A percentile compares a stretch with the other conserved stretches of the same genome.
These are phyloP conservation scores for Chalcis sispes DNA, from an alignment of 2,888 invertebrate genomes.

Conservation along the genomic window DNA sequence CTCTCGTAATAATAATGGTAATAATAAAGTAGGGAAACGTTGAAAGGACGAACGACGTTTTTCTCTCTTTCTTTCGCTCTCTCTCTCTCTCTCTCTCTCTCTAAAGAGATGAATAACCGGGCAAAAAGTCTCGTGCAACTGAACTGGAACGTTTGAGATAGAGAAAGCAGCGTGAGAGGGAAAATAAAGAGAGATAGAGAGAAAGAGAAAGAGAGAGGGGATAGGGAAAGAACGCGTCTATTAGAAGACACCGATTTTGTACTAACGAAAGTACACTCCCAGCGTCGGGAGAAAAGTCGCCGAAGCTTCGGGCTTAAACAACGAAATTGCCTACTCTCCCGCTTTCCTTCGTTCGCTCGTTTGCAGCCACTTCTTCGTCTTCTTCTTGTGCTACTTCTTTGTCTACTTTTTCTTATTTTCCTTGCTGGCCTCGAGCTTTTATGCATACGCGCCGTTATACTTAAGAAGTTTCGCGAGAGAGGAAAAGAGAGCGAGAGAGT, in stretches of 20 bases:
- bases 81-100: no score
- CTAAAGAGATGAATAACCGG: slow-evolving; percentile 34
- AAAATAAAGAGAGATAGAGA: no score
- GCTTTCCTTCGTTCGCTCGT: neutral
- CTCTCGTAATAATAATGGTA: slow-evolving; percentile 4
- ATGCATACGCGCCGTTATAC: slow-evolving; percentile 15
- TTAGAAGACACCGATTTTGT: neutral
- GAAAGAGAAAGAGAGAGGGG: no score
- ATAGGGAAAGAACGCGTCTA: slow-evolving; percentile 14
- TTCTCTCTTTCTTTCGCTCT: no score
- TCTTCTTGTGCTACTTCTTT: no score
- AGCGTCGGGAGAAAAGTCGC: no score
- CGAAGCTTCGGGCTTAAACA: neutral
- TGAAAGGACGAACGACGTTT: slow-evolving; percentile 14
- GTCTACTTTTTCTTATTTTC: no score
- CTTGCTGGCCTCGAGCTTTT: slow-evolving; percentile 18
- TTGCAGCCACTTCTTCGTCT: neutral
- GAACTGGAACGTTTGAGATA: slow-evolving; percentile 47
- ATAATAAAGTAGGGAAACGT: slow-evolving; percentile 39
- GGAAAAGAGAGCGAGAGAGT: neutral
- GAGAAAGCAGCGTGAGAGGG: no score
- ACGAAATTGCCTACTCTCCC: no score
- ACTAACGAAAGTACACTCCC: no score
- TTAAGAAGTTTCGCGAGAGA: slow-evolving; percentile 34
- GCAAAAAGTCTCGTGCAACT: slow-evolving; percentile 37